Percentiles rank a stretch among this genome's conserved stretches.
Evolutionary conservation across 2,797 vertebrate species (phyloP).

Genomic region (Micrastur ruficollis): DNA sequence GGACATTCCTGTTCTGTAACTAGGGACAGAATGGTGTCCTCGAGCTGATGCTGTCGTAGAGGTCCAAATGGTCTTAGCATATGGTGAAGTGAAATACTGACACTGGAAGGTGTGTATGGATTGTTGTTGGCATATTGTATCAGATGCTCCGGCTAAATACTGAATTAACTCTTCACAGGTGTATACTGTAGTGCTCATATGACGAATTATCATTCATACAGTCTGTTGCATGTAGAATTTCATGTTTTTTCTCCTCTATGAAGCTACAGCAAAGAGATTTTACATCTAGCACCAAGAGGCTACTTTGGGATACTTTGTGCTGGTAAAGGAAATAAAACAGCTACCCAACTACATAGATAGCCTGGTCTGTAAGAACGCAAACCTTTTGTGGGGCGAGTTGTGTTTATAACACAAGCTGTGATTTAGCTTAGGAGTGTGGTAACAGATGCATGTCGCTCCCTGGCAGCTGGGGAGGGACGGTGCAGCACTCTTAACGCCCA

Average conservation of each 20-base stretch:
- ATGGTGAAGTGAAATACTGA: not conserved
- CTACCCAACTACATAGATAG: not conserved
- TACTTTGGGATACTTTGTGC: not conserved
- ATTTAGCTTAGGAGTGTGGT: not conserved
- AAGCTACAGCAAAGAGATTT: not conserved
- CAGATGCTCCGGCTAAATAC: not conserved
- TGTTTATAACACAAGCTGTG: not conserved
- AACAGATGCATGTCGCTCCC: not conserved
- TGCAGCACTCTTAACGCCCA: not conserved
- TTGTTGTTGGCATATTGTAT: not conserved
- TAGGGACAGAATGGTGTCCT: not conserved
- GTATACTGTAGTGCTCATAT: not conserved
- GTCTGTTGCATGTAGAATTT: not conserved
- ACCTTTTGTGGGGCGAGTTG: not conserved
- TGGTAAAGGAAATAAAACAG: not conserved
- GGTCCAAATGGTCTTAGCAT: not conserved
- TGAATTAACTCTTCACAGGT: not conserved
- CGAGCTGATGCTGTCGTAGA: not conserved
- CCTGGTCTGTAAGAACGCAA: not conserved
- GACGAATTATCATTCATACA: not conserved
- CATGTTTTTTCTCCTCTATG: not conserved
- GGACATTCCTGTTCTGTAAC: not conserved
- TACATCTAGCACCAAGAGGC: not conserved
- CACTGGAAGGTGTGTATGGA: not conserved
- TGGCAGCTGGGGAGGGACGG: not conserved